Evolutionary conservation across 2,888 invertebrate genomes (phyloP), one percentile per base, ranked within the genome.

Genomic region (Entomobrya multifasciata): DNA sequence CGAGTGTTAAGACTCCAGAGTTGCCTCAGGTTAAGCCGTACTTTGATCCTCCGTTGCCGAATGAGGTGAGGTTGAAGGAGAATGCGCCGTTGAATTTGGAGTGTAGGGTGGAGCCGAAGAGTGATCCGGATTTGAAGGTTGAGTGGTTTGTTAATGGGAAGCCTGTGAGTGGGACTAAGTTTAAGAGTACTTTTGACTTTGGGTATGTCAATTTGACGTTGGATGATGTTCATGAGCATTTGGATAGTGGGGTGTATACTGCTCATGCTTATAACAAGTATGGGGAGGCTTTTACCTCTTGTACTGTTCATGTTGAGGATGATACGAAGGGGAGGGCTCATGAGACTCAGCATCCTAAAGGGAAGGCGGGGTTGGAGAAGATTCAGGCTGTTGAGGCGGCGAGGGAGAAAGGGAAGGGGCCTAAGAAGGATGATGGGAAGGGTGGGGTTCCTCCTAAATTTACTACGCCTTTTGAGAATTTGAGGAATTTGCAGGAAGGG

Each of bases 91-190:
- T 98, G 70, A 98, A 98, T 93, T 94, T 99, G 89, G 98, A 99
- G 93, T 98, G 97, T 72, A 96, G 97, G 91, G 97, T 99, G 20
- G 97, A 98, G 92, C 99, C 99, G 0, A 97, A 97, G 92, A 96
- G 13, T 13, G 83, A 74, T 62, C 76, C 81, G 6, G 81, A 81
- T 41, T 25, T 81, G 41, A 96, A 96, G 92, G 96, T 98, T 90
- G 97, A 98, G 93, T 98, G 98, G 98, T 97, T 96, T 93, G 97
- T 98, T 92, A 98, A 98, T 92, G 97, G 97, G 72, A 97, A 97
- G 93, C 94, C 95, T 44, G 93, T 98, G 70, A 96, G 52, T 20
- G 89, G 88, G 13, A 88, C 89, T 0, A 85, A 88, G 44, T 98
- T 97, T 92, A 97, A 97, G 92, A 95, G 97, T 92, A 97, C 96